Evolutionary conservation across 2,888 invertebrate genomes (phyloP), one percentile per base, ranked within the genome.

Genomic region (Ypsolopha scabrella): DNA sequence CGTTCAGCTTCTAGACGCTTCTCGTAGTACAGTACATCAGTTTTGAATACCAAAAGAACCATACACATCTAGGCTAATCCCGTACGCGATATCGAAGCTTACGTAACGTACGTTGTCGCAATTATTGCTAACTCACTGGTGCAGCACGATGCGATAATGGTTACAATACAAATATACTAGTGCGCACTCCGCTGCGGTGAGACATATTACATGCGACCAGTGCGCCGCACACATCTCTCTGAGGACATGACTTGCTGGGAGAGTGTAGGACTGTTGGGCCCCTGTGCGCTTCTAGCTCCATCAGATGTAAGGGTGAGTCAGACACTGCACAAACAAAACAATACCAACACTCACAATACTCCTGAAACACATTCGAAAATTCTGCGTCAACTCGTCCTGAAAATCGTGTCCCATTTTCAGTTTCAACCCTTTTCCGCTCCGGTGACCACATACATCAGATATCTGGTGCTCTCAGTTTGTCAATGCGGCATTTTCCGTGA

Each of bases 161-260:
- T 43, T 48, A 47, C 47, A 35, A 37, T 38, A 45, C 34, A 39
- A 24, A 38, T 39, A 48, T 48, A 45, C 35, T 46, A 13, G 34
- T 38, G 13, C 8, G 36, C 33, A 14, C 11, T 35, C 53, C 51
- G 39, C 41, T 8, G 34, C 38, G 36, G 39, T n/a, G n/a, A n/a
- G 48, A 39, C 43, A 34, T n/a, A 37, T 6, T 46, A 24, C 13
- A 35, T 34, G 39, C 35, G 41, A 24, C 35, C 52, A 60, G 68
- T 68, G 67, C 57, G 62, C 57, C 64, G 60, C 53, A 24, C 24
- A 24, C 24, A 24, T 24, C 24, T 60, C 58, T 60, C 11, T 10
- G 64, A 70, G 73, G 72, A 71, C 61, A 87, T 87, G 87, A 87
- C 87, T 73, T 87, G 87, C 74, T 87, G 87, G 87, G 87, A 87